A percentile compares a stretch with the other conserved stretches of the same genome.
phyloP scores from a whole-genome alignment of 1,140 invertebrate genomes.

The Drosophila sulfurigaster region DNA sequence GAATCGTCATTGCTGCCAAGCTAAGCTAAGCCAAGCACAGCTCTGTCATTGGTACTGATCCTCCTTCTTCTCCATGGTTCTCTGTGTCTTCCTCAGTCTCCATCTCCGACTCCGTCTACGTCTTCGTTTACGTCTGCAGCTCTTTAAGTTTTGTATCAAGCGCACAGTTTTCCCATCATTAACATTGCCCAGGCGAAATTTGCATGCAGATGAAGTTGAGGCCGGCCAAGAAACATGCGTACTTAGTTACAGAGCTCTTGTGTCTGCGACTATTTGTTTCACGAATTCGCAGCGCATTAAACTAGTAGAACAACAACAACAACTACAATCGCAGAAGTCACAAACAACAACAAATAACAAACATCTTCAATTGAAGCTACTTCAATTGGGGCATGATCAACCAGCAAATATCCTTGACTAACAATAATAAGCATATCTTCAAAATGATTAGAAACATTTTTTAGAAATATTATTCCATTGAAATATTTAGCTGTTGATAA shows the following conservation, averaged over 20 bases:
- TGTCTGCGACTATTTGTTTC: constrained; percentile 76
- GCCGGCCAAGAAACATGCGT: constrained; percentile 71
- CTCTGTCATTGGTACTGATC: constrained; percentile 30
- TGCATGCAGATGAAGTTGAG: constrained; percentile 68
- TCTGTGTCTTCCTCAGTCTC: background rate
- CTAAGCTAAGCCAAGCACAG: background rate
- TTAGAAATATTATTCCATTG: too few species aligned
- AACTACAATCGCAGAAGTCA: constrained; percentile 3
- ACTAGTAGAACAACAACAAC: constrained; percentile 33
- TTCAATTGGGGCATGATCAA: background rate
- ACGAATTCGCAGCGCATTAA: constrained; percentile 77
- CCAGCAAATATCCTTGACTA: constrained; percentile 11
- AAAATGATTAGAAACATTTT: too few species aligned
- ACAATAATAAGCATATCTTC: background rate
- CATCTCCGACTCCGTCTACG: background rate
- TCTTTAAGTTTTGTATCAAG: background rate
- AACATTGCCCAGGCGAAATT: constrained; percentile 69
- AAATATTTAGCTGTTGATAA: too few species aligned
- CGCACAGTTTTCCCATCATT: constrained; percentile 72
- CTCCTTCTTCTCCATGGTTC: background rate
- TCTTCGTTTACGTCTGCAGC: background rate
- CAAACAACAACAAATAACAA: constrained; percentile 36
- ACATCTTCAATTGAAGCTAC: constrained; percentile 9
- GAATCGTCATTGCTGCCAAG: constrained; percentile 32
- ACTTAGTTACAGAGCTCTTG: constrained; percentile 48